phyloP scores from a whole-genome alignment of 1,140 invertebrate genomes.

The Oscheius sp. region DNA sequence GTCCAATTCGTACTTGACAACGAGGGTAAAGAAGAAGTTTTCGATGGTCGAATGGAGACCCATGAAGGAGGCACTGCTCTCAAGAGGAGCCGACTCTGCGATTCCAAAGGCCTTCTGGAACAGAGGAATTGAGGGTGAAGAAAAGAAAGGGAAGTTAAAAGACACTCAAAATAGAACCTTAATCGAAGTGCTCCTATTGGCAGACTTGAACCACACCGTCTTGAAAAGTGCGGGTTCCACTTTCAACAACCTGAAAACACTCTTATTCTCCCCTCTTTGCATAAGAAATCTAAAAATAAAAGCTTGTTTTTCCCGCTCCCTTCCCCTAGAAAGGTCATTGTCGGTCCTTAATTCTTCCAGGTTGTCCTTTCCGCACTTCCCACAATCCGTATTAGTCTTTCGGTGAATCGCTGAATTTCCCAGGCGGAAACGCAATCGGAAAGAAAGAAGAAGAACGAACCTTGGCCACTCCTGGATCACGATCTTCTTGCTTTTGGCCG shows the following conservation, averaged over 20 bases:
- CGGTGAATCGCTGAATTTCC: too few species aligned
- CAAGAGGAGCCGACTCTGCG: slow-evolving; percentile 27
- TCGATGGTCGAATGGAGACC: slow-evolving; percentile 28
- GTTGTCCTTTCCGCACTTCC: too few species aligned
- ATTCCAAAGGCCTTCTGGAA: slow-evolving; percentile 34
- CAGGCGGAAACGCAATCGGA: too few species aligned
- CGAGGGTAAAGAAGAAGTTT: slow-evolving; percentile 33
- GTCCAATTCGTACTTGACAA: slow-evolving; percentile 26
- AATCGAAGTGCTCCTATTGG: slow-evolving; percentile 33
- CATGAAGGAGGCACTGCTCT: slow-evolving; percentile 33
- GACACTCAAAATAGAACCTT: slow-evolving; percentile 15
- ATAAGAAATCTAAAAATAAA: too few species aligned
- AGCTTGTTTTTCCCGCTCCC: too few species aligned
- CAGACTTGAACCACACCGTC: slow-evolving; percentile 29
- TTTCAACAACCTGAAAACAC: slow-evolving; percentile 15
- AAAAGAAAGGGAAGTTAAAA: too few species aligned
- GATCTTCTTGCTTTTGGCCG: slow-evolving; percentile 22
- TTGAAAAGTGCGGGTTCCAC: slow-evolving; percentile 30
- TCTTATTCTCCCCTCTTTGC: too few species aligned
- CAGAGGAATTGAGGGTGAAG: slow-evolving; percentile 1
- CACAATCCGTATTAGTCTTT: too few species aligned
- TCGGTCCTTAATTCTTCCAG: too few species aligned
- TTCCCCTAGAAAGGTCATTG: too few species aligned
- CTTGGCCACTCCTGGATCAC: slow-evolving; percentile 35
- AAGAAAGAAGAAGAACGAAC: too few species aligned